phyloP scores from a whole-genome alignment of 2,888 invertebrate genomes.

The Pandemis corylana region DNA sequence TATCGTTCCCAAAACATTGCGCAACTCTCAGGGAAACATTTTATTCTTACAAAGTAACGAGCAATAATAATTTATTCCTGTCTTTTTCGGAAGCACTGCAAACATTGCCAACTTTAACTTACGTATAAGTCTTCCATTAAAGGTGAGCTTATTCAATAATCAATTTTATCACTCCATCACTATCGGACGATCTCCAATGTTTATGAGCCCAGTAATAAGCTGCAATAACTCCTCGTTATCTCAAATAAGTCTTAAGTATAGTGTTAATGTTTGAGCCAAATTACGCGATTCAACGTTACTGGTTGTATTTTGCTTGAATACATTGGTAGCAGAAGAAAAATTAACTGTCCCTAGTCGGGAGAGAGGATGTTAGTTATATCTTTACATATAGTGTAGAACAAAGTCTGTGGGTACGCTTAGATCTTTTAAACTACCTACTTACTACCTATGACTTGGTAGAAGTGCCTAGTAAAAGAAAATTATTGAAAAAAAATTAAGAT shows the following conservation, averaged over 20 bases:
- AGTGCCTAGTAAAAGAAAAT: too few relatives aligned
- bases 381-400: too few relatives aligned
- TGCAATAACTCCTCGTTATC: conserved; percentile 36
- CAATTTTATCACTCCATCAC: conserved; percentile 28
- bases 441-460: too few relatives aligned
- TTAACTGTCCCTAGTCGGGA: too few relatives aligned
- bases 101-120: background rate
- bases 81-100: conserved; percentile 1
- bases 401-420: too few relatives aligned
- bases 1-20: too few relatives aligned
- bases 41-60: background rate
- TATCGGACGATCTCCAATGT: conserved; percentile 7
- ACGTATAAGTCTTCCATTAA: conserved; percentile 17
- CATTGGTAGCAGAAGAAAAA: background rate
- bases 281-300: background rate
- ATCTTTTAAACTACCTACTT: too few relatives aligned
- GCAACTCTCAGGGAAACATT: background rate
- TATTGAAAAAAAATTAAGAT: too few relatives aligned
- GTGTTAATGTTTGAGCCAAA: conserved; percentile 8
- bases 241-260: conserved; percentile 25
- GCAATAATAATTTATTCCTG: background rate
- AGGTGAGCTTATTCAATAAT: conserved; percentile 36
- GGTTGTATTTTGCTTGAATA: background rate
- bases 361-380: too few relatives aligned
- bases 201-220: conserved; percentile 26